A percentile compares a stretch with the other conserved stretches of the same genome.
Evolutionary conservation across 2,888 invertebrate species (phyloP).

Genomic region (Apotomis turbidana): DNA sequence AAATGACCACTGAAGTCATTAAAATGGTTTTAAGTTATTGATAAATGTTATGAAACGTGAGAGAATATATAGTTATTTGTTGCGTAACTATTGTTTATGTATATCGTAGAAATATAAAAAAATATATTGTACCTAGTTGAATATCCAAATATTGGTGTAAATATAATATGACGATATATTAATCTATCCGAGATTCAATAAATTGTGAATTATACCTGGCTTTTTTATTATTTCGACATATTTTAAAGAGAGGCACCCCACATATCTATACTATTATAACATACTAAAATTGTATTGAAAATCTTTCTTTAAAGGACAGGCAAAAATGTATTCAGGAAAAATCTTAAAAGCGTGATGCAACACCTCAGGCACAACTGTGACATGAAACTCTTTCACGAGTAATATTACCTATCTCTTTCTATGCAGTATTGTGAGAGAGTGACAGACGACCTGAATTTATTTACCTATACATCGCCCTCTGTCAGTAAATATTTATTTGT

Average conservation of each 20-base stretch:
- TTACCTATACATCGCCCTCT: too few relatives aligned
- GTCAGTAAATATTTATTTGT: too few relatives aligned
- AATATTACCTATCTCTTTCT: too few relatives aligned
- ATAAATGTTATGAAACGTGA: conserved; percentile 47
- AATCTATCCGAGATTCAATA: conserved; percentile 77
- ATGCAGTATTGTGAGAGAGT: too few relatives aligned
- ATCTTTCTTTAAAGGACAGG: too few relatives aligned
- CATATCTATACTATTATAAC: too few relatives aligned
- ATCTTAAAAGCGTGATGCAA: too few relatives aligned
- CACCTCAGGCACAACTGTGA: too few relatives aligned
- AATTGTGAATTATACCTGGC: conserved; percentile 59
- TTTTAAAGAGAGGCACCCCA: neutral
- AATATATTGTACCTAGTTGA: conserved; percentile 63
- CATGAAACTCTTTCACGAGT: too few relatives aligned
- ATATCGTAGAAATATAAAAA: conserved; percentile 58
- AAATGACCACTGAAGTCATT: conserved; percentile 24
- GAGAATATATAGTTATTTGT: conserved; percentile 60
- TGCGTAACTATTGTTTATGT: conserved; percentile 70
- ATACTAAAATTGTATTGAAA: too few relatives aligned
- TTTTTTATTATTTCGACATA: conserved; percentile 43
- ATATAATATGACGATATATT: conserved; percentile 72
- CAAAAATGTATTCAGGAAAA: too few relatives aligned
- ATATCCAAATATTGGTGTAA: conserved; percentile 72
- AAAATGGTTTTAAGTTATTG: conserved; percentile 47
- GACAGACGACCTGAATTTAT: too few relatives aligned